Evolutionary conservation across 2,888 invertebrate genomes (phyloP).

Genomic region (Melikaiella ostensackeni): DNA sequence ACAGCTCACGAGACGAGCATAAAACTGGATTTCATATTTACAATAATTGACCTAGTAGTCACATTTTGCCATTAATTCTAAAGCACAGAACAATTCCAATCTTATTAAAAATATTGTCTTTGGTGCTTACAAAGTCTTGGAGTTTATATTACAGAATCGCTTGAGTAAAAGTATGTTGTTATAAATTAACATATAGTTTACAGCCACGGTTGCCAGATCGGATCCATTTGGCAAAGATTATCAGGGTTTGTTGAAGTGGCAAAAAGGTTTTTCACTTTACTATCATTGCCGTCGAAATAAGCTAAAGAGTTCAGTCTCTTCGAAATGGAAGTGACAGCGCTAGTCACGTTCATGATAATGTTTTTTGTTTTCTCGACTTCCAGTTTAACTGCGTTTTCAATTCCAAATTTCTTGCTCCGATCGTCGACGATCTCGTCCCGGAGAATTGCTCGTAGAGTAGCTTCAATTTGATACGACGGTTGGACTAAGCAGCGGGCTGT

Average conservation of each 20-base stretch:
- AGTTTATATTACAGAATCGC: too few species aligned
- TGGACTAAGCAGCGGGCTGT: constrained; percentile 95
- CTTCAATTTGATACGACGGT: constrained; percentile 94
- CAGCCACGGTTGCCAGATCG: constrained; percentile 99
- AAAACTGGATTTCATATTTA: too few species aligned
- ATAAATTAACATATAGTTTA: constrained; percentile 77
- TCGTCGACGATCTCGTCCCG: constrained; percentile 95
- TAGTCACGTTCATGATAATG: constrained; percentile 92
- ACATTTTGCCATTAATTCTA: too few species aligned
- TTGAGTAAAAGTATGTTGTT: too few species aligned
- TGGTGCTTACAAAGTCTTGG: too few species aligned
- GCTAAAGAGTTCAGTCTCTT: constrained; percentile 91
- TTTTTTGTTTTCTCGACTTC: constrained; percentile 90
- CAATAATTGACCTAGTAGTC: too few species aligned
- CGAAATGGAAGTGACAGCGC: constrained; percentile 93
- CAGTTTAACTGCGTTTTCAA: constrained; percentile 77
- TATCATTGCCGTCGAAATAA: constrained; percentile 94
- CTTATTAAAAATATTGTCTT: too few species aligned
- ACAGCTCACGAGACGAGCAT: too few species aligned
- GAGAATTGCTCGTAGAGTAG: constrained; percentile 93
- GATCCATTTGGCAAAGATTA: constrained; percentile 98
- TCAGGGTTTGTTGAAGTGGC: constrained; percentile 95
- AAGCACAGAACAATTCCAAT: too few species aligned
- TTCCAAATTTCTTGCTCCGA: constrained; percentile 82
- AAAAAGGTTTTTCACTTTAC: constrained; percentile 92